Evolutionary conservation across 2,113 vertebrate species (phyloP), one percentile per base, ranked within the genome.

Genomic region (Oncorhynchus masou): DNA sequence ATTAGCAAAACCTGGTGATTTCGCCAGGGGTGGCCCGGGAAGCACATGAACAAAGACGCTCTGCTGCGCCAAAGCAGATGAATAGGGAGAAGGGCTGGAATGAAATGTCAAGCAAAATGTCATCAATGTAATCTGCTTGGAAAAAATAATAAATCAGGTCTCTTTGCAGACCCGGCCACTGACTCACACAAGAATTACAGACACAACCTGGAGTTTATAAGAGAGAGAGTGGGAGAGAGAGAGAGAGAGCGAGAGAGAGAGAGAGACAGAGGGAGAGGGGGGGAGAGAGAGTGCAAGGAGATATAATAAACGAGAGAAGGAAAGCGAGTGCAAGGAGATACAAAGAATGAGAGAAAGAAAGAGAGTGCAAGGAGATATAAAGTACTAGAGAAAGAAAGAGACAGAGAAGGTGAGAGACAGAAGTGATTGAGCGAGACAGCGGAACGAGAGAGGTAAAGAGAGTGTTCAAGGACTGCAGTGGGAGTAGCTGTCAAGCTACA

Each of bases 71-170:
- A 51, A 59, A 70, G 65, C 27, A 74, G 76, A 71, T 64, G 39
- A 49, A 78, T n/a, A 29, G 59, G 34, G 51, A 72, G 29, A 59
- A 8, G 64, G 57, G 31, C 15, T 31, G 71, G 54, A 70, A 72
- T 69, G 75, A 83, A 83, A 83, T 81, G 79, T 83, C 81, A 81
- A 69, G 77, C 68, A 71, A 76, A 83, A 81, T 72, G 68, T 39
- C 74, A 79, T 80, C 77, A 31, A 71, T 83, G 76, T 75, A 77
- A 77, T 83, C 71, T 75, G 57, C 54, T 59, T 25, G 45, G 31
- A 71, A 39, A 48, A 48, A 27, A 34, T 39, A 69, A 70, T 16
- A 48, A 62, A 15, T 60, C 39, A n/a, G 22, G 60, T 15, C 19
- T 8, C 59, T 31, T 60, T 60, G 59, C 22, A 9, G 59, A 60